Base-by-base conservation (phyloP, 2,797 vertebrate genomes). In the Anguilla anguilla region DNA sequence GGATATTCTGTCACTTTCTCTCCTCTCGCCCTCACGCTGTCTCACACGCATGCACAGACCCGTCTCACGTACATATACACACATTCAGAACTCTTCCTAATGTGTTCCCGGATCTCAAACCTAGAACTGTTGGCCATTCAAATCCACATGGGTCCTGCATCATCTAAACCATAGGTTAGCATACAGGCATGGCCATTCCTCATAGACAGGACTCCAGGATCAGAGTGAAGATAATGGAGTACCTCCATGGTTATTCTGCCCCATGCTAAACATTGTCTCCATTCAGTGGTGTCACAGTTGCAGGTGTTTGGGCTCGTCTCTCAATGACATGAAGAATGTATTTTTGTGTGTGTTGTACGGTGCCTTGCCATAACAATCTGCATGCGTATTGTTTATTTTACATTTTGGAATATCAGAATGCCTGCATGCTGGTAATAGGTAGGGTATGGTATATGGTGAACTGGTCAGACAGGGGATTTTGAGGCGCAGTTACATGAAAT, bases 401-500 rank as follows among this genome's bases (percentile, higher is more conserved):
- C 10, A 49, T 81, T 43, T 25, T 49, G 77, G 35, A 17, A 35
- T 31, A 39, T 81, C 39, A 19, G 77, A 2, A 81, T 49, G 39
- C 22, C 43, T 25, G 19, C 25, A 6, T 25, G 19, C 19, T n/a
- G 2, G 79, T 82, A 9, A 51, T 51, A 10, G 43, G 11, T n/a
- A 85, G 86, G 39, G 61, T 84, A 5, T 51, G n/a, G 53, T 86
- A 35, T 64, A 28, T 9, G 49, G 39, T 61, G 22, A 77, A 81
- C 77, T 81, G 15, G 77, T 39, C 15, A 7, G 46, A 51, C 43
- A 9, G 15, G 43, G 25, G 43, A 82, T 22, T 51, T 49, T 82
- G 79, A n/a, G 46, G 2, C 46, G 35, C 15, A 61, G 59, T 85
- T 67, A 39, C 83, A 83, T 39, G 31, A 84, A 59, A 86, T 84